A percentile compares a stretch with the other conserved stretches of the same genome.
phyloP scores from a whole-genome alignment of 2,113 vertebrate species.

The Rallus limicola region DNA sequence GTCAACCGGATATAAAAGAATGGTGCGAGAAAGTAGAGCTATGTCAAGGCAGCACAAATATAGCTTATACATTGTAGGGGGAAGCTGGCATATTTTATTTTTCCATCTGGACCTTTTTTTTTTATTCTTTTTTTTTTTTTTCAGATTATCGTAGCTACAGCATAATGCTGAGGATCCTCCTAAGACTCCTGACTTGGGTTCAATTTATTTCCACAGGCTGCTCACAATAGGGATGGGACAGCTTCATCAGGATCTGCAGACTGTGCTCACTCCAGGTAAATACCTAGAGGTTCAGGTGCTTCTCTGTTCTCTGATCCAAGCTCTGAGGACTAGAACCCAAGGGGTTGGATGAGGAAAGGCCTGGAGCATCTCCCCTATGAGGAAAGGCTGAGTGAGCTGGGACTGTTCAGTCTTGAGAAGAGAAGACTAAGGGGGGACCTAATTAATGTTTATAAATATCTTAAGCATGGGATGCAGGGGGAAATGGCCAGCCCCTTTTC shows the following conservation, averaged over 20 bases:
- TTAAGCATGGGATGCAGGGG: too few relatives aligned
- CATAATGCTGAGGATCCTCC: neutral
- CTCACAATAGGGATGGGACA: neutral
- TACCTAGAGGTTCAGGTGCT: neutral
- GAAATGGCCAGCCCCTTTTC: too few relatives aligned
- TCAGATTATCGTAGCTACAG: neutral
- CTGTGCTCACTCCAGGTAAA: neutral
- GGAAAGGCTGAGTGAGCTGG: too few relatives aligned
- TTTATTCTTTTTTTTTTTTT: neutral
- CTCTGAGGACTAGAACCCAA: neutral
- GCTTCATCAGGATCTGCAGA: neutral
- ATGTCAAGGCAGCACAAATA: conserved; percentile 38
- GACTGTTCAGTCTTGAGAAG: too few relatives aligned
- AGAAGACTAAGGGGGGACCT: too few relatives aligned
- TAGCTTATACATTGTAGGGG: neutral
- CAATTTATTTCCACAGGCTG: neutral
- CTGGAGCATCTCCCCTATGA: too few relatives aligned
- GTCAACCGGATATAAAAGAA: conserved; percentile 51
- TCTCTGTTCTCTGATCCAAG: neutral
- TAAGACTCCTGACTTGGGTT: neutral
- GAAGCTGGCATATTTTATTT: conserved; percentile 14
- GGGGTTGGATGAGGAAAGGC: too few relatives aligned
- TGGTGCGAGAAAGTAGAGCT: conserved; percentile 37
- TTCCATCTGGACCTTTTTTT: conserved; percentile 25
- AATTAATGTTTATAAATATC: too few relatives aligned